Evolutionary conservation across 2,797 vertebrate species (phyloP).

Genomic region (Gymnodraco acuticeps): DNA sequence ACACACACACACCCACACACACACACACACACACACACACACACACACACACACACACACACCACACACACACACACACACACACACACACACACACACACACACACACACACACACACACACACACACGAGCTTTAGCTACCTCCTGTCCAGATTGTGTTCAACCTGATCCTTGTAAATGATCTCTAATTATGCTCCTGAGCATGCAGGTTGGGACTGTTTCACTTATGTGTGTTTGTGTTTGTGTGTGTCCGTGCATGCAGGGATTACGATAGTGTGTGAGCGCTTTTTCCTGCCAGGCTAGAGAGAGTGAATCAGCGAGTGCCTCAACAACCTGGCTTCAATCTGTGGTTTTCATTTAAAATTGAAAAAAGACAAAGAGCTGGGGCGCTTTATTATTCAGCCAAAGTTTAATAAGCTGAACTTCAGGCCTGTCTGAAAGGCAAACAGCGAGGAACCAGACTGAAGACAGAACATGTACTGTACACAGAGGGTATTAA

Average conservation of each 20-base stretch:
- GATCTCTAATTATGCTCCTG: slow-evolving; percentile 76
- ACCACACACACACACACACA: background rate
- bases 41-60: too few relatives aligned
- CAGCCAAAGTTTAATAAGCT: slow-evolving; percentile 62
- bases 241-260: slow-evolving; percentile 45
- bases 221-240: slow-evolving; percentile 52
- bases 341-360: slow-evolving; percentile 72
- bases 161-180: slow-evolving; percentile 82
- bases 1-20: too few relatives aligned
- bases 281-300: slow-evolving; percentile 56
- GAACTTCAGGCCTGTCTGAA: slow-evolving; percentile 51
- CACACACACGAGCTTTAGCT: slow-evolving; percentile 55
- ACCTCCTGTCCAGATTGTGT: slow-evolving; percentile 78
- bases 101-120: slow-evolving; percentile 29
- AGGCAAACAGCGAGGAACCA: slow-evolving; percentile 41
- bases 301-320: slow-evolving; percentile 33
- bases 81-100: slow-evolving; percentile 5
- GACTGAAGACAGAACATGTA: slow-evolving; percentile 25
- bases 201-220: slow-evolving; percentile 70
- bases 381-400: slow-evolving; percentile 19
- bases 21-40: too few relatives aligned
- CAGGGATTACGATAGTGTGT: slow-evolving; percentile 65
- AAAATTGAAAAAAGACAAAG: slow-evolving; percentile 63
- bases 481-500: slow-evolving; percentile 18
- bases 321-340: slow-evolving; percentile 58